Conservation (phyloP, 2,797 vertebrate species). For the Huso huso region DNA sequence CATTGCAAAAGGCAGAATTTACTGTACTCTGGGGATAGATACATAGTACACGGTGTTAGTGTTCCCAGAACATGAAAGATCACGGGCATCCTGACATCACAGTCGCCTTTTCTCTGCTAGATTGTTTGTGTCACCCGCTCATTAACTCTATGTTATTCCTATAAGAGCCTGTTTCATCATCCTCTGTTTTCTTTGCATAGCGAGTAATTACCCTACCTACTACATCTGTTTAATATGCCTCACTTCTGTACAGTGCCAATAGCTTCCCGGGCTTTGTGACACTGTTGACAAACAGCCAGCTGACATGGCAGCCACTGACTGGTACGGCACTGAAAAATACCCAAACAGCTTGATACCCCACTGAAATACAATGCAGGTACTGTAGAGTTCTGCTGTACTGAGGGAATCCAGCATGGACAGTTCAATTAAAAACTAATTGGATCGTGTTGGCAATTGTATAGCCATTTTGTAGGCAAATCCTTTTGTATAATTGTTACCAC, state of each 20-base stretch:
- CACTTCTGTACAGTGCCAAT: constrained; percentile 28
- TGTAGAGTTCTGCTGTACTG: constrained; percentile 37
- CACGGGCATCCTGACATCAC: constrained; percentile 31
- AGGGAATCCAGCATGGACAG: no score
- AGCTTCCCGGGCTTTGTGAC: constrained; percentile 36
- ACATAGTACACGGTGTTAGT: no score
- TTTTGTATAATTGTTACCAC: no score
- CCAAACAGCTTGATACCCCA: constrained; percentile 46
- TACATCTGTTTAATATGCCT: constrained; percentile 38
- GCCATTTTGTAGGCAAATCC: no score
- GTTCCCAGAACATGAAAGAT: constrained; percentile 37
- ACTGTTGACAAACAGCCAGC: constrained; percentile 38
- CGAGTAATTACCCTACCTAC: constrained; percentile 68
- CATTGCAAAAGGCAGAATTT: neutral
- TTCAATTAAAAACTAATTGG: no score
- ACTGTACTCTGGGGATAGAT: neutral
- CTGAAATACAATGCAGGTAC: constrained; percentile 31
- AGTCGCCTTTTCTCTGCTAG: constrained; percentile 59
- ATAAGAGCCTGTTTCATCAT: constrained; percentile 48
- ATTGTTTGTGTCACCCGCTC: constrained; percentile 63
- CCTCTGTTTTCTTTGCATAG: constrained; percentile 52
- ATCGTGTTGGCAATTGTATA: no score
- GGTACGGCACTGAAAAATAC: constrained; percentile 35
- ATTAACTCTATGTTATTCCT: constrained; percentile 65
- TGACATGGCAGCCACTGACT: constrained; percentile 23